Conservation (phyloP, 2,888 invertebrate genomes). For the Sminthurides aquaticus region DNA sequence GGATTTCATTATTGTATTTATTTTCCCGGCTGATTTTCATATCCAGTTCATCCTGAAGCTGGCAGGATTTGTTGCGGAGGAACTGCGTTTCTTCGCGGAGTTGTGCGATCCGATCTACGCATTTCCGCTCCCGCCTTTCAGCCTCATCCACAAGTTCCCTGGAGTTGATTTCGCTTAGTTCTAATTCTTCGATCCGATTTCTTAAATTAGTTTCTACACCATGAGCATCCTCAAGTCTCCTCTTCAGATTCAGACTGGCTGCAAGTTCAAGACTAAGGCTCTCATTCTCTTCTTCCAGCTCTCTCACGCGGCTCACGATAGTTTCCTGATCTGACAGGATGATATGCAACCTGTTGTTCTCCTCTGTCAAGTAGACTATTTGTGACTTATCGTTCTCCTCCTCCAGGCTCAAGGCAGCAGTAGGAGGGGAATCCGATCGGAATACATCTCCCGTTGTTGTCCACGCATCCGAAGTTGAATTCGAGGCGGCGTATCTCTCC, state of each 20-base stretch:
- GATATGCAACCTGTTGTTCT: slow-evolving; percentile 53
- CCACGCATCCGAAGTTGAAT: slow-evolving; percentile 17
- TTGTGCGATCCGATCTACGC: slow-evolving; percentile 35
- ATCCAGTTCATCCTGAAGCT: slow-evolving; percentile 41
- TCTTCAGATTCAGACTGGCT: slow-evolving; percentile 26
- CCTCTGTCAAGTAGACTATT: slow-evolving; percentile 44
- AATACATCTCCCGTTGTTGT: neutral
- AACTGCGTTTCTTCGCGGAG: slow-evolving; percentile 41
- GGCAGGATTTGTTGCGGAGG: slow-evolving; percentile 38
- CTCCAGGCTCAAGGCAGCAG: neutral
- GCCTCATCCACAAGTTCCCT: slow-evolving; percentile 27
- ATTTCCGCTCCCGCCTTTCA: slow-evolving; percentile 36
- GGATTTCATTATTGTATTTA: slow-evolving; percentile 41
- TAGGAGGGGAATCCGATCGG: neutral
- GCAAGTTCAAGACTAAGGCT: slow-evolving; percentile 33
- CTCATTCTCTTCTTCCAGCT: slow-evolving; percentile 48
- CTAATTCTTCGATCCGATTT: slow-evolving; percentile 56
- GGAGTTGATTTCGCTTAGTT: slow-evolving; percentile 53
- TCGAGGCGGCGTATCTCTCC: neutral
- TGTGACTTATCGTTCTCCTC: slow-evolving; percentile 12
- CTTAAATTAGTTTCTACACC: slow-evolving; percentile 55
- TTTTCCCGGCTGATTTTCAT: slow-evolving; percentile 26
- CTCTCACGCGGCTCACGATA: slow-evolving; percentile 56
- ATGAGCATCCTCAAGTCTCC: slow-evolving; percentile 35
- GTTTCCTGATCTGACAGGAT: slow-evolving; percentile 51